phyloP scores from a whole-genome alignment of 2,888 invertebrate genomes.

The Glyphotaelius pellucidus region DNA sequence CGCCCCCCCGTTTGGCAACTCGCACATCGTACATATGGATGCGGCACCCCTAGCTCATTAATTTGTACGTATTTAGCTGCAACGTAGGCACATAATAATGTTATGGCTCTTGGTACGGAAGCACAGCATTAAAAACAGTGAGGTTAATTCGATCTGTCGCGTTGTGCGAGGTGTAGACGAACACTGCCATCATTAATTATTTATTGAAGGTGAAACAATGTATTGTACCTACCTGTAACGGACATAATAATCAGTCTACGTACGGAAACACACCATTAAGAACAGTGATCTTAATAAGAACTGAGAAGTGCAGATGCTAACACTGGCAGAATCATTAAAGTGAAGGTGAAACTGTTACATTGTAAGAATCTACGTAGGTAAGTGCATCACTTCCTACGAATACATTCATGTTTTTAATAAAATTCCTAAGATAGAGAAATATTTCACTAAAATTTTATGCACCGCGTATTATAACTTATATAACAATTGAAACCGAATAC shows the following conservation, averaged over 20 bases:
- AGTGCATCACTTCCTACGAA: background rate
- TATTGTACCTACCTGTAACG: background rate
- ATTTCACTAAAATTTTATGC: too few species aligned
- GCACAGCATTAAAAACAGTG: background rate
- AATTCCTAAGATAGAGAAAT: background rate
- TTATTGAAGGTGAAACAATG: background rate
- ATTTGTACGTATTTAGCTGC: background rate
- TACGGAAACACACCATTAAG: background rate
- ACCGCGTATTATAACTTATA: background rate
- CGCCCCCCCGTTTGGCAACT: background rate
- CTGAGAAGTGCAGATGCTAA: background rate
- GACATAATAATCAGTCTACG: background rate
- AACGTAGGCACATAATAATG: background rate
- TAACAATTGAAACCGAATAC: background rate
- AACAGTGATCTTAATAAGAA: background rate
- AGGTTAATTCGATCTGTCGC: background rate
- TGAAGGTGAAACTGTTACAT: background rate
- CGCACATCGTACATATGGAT: background rate
- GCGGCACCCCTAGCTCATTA: background rate
- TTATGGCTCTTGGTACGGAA: background rate
- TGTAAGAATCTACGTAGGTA: background rate
- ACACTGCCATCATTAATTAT: background rate
- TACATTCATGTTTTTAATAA: background rate
- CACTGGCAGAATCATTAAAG: background rate
- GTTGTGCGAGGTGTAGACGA: background rate